Base-by-base conservation (phyloP, 2,888 invertebrate species). In the Phania funesta region DNA sequence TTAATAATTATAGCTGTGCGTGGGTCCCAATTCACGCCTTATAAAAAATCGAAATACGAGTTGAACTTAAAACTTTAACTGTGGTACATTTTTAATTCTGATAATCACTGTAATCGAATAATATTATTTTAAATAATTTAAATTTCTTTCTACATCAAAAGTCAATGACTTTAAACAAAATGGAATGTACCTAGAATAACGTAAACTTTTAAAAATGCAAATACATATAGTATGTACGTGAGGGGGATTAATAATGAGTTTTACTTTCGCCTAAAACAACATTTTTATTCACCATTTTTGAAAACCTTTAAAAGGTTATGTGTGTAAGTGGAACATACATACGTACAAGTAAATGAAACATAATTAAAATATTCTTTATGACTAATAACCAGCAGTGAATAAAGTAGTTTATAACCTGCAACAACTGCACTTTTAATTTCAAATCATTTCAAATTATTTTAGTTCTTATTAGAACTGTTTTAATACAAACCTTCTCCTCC, bases 401-500 rank as follows among this genome's bases (percentile, higher is more conserved):
- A 32, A 62, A 62, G 16, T 11, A 26, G 18, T 48, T 50, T n/a
- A 35, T 13, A 48, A 46, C 13, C 46, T 35, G 35, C 22, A 29
- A n/a, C 5, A 11, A 13, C n/a, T 38, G 0, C 54, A 82, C 74
- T 82, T 70, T 71, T 71, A 32, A 44, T 75, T 83, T 75, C 46
- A 73, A 60, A 65, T 35, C 9, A 3, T 52, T 35, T 64, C 18
- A n/a, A n/a, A n/a, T n/a, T n/a, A n/a, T n/a, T n/a, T n/a, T n/a
- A n/a, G n/a, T n/a, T n/a, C n/a, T n/a, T n/a, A n/a, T n/a, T n/a
- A n/a, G n/a, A n/a, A n/a, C n/a, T n/a, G n/a, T n/a, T n/a, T 35
- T 8, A 18, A 6, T n/a, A 56, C 50, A 62, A 58, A 87, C 88
- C 85, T 87, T 88, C 20, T 85, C 85, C 68, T 86, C 87, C 26